Evolutionary conservation across 2,797 vertebrate genomes (phyloP), one percentile per base, ranked within the genome.

Genomic region (Dromococcyx pavoninus): DNA sequence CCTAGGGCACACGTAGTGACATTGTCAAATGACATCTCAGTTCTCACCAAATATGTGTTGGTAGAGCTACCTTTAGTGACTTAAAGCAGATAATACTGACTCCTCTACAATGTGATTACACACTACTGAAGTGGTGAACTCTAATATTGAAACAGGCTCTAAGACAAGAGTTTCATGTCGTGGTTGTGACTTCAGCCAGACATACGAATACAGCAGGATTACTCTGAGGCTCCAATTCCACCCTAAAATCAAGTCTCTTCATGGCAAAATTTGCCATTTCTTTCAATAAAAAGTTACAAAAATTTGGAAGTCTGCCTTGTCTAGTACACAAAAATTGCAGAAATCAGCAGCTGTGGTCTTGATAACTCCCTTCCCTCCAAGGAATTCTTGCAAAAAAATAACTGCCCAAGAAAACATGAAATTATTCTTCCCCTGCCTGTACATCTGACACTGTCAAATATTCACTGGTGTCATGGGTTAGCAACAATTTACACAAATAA

Each of bases 101-200:
- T 37, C 8, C 66, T 80, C 75, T 75, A 43, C 70, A 33, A 37
- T 12, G 27, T 0, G 0, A 50, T 89, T 85, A 60, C 74, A 81
- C 62, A 39, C 33, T 0, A 0, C 78, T 53, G 33, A 50, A 51
- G 28, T 2, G 0, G 28, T 51, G 37, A 83, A n/a, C 24, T 48
- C 51, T 33, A 30, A 56, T 46, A 76, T 3, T 2, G 2, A 48
- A 93, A 53, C 17, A 57, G 21, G 15, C 80, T 88, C 62, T 58
- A 86, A 88, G 35, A 83, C 51, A 81, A 33, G 69, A 91, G 51
- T 66, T 86, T 66, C 39, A 30, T 32, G 16, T 30, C 30, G 37
- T 18, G 18, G 25, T 51, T 48, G 33, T 50, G 35, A 73, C 51
- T 70, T 89, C 48, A 73, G 37, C 35, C 58, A 89, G 46, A 30